phyloP scores from a whole-genome alignment of 2,797 vertebrate genomes.

The Cirrhinus mrigala region DNA sequence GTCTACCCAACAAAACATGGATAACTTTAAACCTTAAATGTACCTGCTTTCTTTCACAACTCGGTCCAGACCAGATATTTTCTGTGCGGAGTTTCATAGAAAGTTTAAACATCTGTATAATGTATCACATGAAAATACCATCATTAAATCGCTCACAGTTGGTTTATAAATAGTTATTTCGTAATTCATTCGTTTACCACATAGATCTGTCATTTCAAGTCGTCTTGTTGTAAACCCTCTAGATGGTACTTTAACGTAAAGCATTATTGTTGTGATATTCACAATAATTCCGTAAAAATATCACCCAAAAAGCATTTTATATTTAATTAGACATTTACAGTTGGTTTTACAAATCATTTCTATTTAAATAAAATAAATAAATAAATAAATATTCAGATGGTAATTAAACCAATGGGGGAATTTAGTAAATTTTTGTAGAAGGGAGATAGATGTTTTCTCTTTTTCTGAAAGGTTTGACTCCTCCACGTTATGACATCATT shows the following conservation, averaged over 20 bases:
- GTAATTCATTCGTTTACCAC: slow-evolving; percentile 16
- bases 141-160: slow-evolving; percentile 20
- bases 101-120: slow-evolving; percentile 40
- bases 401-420: slow-evolving; percentile 33
- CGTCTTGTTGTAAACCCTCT: slow-evolving; percentile 45
- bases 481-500: slow-evolving; percentile 61
- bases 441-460: slow-evolving; percentile 28
- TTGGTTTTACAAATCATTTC: slow-evolving; percentile 21
- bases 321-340: slow-evolving; percentile 44
- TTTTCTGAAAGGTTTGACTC: slow-evolving; percentile 35
- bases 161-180: slow-evolving; percentile 44
- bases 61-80: slow-evolving; percentile 41
- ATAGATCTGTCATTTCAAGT: slow-evolving; percentile 11
- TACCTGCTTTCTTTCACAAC: not conserved
- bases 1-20: slow-evolving; percentile 22
- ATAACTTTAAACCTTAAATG: not conserved
- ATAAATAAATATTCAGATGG: slow-evolving; percentile 28
- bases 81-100: slow-evolving; percentile 25
- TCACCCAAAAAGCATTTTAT: slow-evolving; percentile 42
- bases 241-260: slow-evolving; percentile 61
- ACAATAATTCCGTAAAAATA: slow-evolving; percentile 50
- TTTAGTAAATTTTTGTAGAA: slow-evolving; percentile 13
- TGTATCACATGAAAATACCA: slow-evolving; percentile 52
- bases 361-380: slow-evolving; percentile 31
- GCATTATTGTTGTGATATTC: slow-evolving; percentile 50